Evolutionary conservation across 2,888 invertebrate genomes (phyloP).

Genomic region (Melipona bicolor): DNA sequence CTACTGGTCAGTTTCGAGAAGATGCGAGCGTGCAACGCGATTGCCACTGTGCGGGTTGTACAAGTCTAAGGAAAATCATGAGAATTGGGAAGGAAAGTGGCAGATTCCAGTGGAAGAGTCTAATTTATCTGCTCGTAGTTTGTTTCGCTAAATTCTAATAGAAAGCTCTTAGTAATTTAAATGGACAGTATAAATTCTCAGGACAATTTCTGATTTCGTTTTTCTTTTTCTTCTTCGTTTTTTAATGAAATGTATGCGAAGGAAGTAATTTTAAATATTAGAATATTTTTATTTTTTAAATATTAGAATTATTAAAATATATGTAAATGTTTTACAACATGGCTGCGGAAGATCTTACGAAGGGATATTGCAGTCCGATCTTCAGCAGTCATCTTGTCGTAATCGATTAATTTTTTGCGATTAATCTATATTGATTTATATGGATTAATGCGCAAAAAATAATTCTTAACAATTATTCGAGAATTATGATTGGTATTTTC

Average conservation of each 20-base stretch:
- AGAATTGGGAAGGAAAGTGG: conserved; percentile 75
- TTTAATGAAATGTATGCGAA: not conserved
- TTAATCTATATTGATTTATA: conserved; percentile 22
- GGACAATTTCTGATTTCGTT: conserved; percentile 30
- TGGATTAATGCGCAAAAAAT: conserved; percentile 1
- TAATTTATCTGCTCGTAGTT: conserved; percentile 76
- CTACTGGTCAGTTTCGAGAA: conserved; percentile 91
- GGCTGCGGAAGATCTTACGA: conserved; percentile 63
- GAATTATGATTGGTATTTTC: conserved; percentile 26
- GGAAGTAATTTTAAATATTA: not conserved
- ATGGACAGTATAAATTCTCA: conserved; percentile 48
- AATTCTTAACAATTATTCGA: conserved; percentile 22
- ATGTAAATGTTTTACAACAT: conserved; percentile 45
- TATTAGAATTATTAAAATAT: conserved; percentile 11
- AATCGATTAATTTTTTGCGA: conserved; percentile 6
- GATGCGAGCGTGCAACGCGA: conserved; percentile 89
- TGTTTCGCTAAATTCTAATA: conserved; percentile 33
- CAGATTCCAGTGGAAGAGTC: conserved; percentile 76
- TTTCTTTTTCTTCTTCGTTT: not conserved
- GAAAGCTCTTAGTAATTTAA: conserved; percentile 5
- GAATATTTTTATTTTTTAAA: not conserved
- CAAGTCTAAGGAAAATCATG: conserved; percentile 67
- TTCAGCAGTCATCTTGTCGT: conserved; percentile 65
- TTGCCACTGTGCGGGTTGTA: conserved; percentile 86
- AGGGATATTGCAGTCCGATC: conserved; percentile 44